Conservation (phyloP, 2,888 invertebrate species). For the Euclidia mi region DNA sequence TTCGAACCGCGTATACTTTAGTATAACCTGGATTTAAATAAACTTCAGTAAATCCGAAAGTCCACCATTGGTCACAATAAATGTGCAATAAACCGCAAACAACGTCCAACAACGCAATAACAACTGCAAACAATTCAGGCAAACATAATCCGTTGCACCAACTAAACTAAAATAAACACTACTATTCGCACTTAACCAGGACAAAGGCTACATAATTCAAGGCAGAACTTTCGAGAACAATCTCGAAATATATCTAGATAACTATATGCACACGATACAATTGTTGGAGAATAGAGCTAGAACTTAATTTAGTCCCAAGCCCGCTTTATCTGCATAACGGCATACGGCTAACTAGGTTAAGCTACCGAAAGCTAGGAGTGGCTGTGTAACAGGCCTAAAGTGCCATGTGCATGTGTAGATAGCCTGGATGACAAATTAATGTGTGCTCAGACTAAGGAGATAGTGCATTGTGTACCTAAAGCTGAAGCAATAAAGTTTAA, state of each 20-base stretch:
- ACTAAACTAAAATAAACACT: constrained; percentile 40
- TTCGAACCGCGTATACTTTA: no score
- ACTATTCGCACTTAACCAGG: constrained; percentile 47
- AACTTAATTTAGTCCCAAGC: constrained; percentile 70
- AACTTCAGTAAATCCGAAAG: not conserved
- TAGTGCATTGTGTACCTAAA: no score
- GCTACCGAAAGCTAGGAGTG: constrained; percentile 50
- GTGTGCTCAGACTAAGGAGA: no score
- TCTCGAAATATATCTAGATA: constrained; percentile 31
- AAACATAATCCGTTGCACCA: constrained; percentile 31
- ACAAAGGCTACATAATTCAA: constrained; percentile 49
- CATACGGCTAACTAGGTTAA: constrained; percentile 51
- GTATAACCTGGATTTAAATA: not conserved
- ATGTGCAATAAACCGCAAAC: constrained; percentile 12
- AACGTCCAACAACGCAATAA: constrained; percentile 2
- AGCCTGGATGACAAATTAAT: constrained; percentile 10
- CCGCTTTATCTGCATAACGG: constrained; percentile 66
- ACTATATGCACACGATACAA: constrained; percentile 34
- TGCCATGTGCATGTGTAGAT: not conserved
- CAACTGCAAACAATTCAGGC: constrained; percentile 23
- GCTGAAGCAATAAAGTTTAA: no score
- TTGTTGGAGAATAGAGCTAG: constrained; percentile 41
- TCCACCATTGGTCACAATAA: not conserved
- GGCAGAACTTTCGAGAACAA: constrained; percentile 40
- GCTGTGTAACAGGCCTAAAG: constrained; percentile 30